Percentiles rank a stretch among this genome's conserved stretches.
phyloP scores from a whole-genome alignment of 2,797 vertebrate species.

The Nyctalus aviator region DNA sequence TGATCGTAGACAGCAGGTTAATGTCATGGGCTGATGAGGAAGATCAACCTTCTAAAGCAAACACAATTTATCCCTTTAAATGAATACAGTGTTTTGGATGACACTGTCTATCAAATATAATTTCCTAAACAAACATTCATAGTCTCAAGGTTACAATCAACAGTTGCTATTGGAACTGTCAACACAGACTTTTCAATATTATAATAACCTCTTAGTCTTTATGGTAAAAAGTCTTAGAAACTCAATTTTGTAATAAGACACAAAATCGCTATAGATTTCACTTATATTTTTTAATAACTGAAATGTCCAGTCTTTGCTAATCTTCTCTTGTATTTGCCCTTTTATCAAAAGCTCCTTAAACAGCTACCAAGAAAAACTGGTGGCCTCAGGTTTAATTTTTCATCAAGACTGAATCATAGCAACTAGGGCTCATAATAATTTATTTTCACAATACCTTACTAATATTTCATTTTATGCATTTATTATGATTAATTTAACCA shows the following conservation, averaged over 20 bases:
- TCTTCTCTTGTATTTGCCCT: neutral
- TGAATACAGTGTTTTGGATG: neutral
- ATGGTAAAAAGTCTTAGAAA: constrained; percentile 26
- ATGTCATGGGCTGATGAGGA: neutral
- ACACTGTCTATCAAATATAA: constrained; percentile 14
- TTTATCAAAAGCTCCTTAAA: neutral
- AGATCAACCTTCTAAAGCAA: neutral
- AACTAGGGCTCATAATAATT: constrained; percentile 13
- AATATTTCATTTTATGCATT: neutral
- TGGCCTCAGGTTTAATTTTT: neutral
- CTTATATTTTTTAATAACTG: constrained; percentile 1
- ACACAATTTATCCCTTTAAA: neutral
- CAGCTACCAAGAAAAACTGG: neutral
- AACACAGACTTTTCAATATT: neutral
- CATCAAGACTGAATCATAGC: neutral
- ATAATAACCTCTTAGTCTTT: neutral
- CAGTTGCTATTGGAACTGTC: neutral
- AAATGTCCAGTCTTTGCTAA: neutral
- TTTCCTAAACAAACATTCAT: constrained; percentile 18
- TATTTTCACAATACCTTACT: constrained; percentile 30
- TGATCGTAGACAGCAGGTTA: neutral
- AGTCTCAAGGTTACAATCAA: neutral
- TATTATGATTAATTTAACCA: constrained; percentile 35
- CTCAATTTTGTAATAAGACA: constrained; percentile 1
- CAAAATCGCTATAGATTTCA: constrained; percentile 12